These are phyloP conservation scores for Pelosia muscerda DNA, from an alignment of 2,888 invertebrate genomes.

Conservation along the genomic window DNA sequence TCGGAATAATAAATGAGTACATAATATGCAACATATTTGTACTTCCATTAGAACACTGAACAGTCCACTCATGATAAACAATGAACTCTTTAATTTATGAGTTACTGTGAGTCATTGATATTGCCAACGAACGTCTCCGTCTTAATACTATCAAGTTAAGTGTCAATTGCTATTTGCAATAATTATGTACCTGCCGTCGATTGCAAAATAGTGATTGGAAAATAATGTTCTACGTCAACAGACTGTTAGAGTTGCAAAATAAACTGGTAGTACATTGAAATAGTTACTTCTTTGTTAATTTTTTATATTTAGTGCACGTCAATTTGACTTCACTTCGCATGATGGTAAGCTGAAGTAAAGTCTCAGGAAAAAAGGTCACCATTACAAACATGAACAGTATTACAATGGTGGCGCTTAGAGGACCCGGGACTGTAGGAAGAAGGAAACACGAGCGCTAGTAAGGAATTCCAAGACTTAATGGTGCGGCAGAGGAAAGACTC, in stretches of 20 bases:
- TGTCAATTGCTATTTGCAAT: conserved; percentile 21
- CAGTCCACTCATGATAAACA: background rate
- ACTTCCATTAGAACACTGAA: background rate
- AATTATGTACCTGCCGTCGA: conserved; percentile 19
- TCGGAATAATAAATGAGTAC: background rate
- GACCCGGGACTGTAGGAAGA: too few relatives aligned
- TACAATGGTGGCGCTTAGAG: too few relatives aligned
- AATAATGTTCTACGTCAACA: conserved; percentile 40
- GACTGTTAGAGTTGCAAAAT: conserved; percentile 27
- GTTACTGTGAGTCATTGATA: background rate
- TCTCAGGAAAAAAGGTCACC: too few relatives aligned
- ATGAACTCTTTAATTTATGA: conserved; percentile 3
- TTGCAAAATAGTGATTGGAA: conserved; percentile 36
- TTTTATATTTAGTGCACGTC: too few relatives aligned
- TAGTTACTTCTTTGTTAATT: background rate
- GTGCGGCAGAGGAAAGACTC: too few relatives aligned
- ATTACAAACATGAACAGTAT: too few relatives aligned
- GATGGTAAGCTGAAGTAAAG: too few relatives aligned
- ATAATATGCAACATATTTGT: background rate
- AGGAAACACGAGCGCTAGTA: too few relatives aligned
- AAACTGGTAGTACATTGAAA: conserved; percentile 3
- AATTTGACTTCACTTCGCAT: too few relatives aligned
- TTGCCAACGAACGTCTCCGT: background rate
- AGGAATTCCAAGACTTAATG: too few relatives aligned
- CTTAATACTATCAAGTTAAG: conserved; percentile 10